These are phyloP conservation scores for Acanthopagrus latus DNA, from an alignment of 2,797 vertebrate genomes.

Conservation along the genomic window DNA sequence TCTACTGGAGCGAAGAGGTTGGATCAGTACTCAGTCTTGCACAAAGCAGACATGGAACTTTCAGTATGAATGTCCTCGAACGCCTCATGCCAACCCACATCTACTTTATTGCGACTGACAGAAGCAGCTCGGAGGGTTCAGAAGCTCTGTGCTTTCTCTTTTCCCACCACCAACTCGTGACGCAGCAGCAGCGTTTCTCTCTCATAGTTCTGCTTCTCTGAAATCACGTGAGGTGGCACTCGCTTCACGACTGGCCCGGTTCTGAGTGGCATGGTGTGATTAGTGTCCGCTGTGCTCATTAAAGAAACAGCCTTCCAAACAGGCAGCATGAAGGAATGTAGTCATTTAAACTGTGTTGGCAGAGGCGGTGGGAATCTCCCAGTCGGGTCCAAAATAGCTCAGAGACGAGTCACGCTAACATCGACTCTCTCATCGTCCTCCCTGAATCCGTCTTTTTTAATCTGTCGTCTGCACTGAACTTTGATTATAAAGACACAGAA, in stretches of 20 bases:
- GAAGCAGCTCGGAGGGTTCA: background rate
- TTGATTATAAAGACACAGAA: background rate
- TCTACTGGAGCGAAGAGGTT: no score
- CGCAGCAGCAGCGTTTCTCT: background rate
- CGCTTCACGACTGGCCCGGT: background rate
- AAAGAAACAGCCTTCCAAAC: background rate
- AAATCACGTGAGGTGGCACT: conserved; percentile 38
- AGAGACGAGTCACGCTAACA: conserved; percentile 6
- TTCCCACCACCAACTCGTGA: rapidly evolving
- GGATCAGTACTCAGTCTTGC: no score
- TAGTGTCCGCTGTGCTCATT: background rate
- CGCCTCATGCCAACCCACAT: background rate
- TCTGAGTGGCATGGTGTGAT: rapidly evolving
- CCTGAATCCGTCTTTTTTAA: background rate
- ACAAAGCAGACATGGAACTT: background rate
- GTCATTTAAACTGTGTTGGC: background rate
- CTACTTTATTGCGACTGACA: background rate
- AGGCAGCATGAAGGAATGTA: background rate
- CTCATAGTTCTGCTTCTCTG: conserved; percentile 22
- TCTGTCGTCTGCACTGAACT: background rate
- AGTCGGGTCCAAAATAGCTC: background rate
- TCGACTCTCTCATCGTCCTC: background rate
- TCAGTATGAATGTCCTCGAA: background rate
- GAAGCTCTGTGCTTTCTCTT: background rate
- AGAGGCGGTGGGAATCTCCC: background rate